Conservation (phyloP, 2,888 invertebrate genomes). For the Dynastes tityus region DNA sequence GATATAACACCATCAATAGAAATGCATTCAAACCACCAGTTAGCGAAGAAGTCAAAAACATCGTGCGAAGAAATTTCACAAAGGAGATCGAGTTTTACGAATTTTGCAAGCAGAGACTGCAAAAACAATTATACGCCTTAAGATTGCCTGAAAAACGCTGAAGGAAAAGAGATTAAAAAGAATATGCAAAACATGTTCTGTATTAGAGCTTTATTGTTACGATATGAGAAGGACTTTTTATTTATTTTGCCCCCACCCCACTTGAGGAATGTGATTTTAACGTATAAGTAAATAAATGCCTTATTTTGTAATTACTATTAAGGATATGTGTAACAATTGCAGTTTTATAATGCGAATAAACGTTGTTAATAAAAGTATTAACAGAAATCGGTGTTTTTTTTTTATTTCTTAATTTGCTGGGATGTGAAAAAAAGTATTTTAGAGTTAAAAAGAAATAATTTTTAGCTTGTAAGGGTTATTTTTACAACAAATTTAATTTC, state of each 20-base stretch:
- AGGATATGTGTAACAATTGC: constrained; percentile 4
- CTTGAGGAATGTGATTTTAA: constrained; percentile 50
- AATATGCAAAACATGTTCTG: neutral
- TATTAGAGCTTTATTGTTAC: constrained; percentile 10
- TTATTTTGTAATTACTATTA: constrained; percentile 33
- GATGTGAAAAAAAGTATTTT: neutral
- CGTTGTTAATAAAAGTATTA: constrained; percentile 37
- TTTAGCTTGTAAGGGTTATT: no score
- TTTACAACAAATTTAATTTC: no score
- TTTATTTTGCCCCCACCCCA: constrained; percentile 30
- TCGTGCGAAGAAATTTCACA: constrained; percentile 89
- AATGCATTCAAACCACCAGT: constrained; percentile 92
- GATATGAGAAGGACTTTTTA: constrained; percentile 15
- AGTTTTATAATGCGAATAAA: constrained; percentile 24
- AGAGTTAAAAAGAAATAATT: no score
- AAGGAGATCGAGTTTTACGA: constrained; percentile 93
- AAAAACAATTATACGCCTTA: constrained; percentile 84
- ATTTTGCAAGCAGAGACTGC: constrained; percentile 88
- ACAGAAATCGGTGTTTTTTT: neutral
- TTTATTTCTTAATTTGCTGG: neutral
- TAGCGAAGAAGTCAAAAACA: constrained; percentile 87
- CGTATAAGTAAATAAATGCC: constrained; percentile 39
- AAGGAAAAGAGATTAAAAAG: neutral
- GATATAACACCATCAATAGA: constrained; percentile 85
- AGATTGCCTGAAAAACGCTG: constrained; percentile 68